Evolutionary conservation across 92 coral and sea anemone species (phyloP), one percentile per base, ranked within the genome.

Genomic region (Palythoa caribaeorum): DNA sequence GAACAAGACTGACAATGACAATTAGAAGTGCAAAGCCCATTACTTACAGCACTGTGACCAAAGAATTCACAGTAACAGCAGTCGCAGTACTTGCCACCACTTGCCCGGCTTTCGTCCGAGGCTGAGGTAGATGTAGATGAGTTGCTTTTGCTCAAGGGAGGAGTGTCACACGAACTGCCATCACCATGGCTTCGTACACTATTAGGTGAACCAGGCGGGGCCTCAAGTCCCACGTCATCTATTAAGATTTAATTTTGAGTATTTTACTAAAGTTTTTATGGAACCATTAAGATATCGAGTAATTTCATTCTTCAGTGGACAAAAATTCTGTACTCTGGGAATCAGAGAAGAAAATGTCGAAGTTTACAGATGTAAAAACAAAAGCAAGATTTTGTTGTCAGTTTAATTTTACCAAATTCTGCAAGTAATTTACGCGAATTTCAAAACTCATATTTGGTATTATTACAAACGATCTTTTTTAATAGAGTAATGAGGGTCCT

Each of bases 21-120:
- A 8, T 59, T 59, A 17, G 19, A 60, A 52, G n/a, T 35, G 3
- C 38, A 52, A 37, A 60, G 37, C 9, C 35, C 20, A 69, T 38
- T 15, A 93, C 96, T 90, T 90, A 94, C 96, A 4, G 93, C 91
- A 76, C 93, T 90, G 77, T 94, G 96, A 17, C 96, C 96, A 83
- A 94, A 94, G 85, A 94, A 87, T 85, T 94, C 96, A 65, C 96
- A 94, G 88, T 94, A 94, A 77, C 96, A 94, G 76, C 96, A 94
- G 79, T 94, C 96, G 60, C 96, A 94, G 91, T 92, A 94, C 84
- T 94, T 94, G 57, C 96, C 94, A 71, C 92, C 92, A 59, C 89
- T 91, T 44, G 96, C 38, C 40, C 92, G 89, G 77, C 94, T 88
- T 17, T 94, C 96, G 38, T 94, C 96, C 14, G 94, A 87, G 17